Evolutionary conservation across 2,113 vertebrate genomes (phyloP), one percentile per base, ranked within the genome.

Genomic region (Cyprinus carpio): DNA sequence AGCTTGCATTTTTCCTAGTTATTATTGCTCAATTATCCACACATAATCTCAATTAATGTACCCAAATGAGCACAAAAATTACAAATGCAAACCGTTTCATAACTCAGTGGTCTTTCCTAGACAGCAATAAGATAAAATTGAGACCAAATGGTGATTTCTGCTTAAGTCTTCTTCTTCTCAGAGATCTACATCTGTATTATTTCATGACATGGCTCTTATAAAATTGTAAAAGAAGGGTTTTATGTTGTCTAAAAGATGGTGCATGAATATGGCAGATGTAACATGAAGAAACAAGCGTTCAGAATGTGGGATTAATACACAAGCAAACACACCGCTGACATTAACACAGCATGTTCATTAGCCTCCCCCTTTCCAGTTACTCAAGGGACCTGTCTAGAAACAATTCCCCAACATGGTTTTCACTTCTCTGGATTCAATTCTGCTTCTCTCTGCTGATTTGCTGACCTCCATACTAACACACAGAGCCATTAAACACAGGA

Each of bases 331-430:
- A 2, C 8, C 4, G 75, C 71, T 85, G 78, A 67, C 49, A 81
- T 83, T 81, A 83, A 74, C 80, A 74, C 54, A 84, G 67, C 62
- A 83, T 54, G 72, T 65, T 74, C 74, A 84, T 82, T 82, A 69
- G 34, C 29, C 31, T 29, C 84, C 75, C 46, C 49, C 62, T 77
- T 67, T 25, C 58, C 23, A 62, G 31, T 46, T 65, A 40, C 65
- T 85, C 77, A 67, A 29, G 79, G 37, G 25, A 87, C 67, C 65
- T n/a, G 79, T 85, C 72, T 51, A 58, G 60, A 58, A 58, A 78
- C 75, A 69, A 40, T 75, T 65, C 27, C 77, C 62, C 20, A 81
- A 71, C 79, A 83, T 51, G 20, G 74, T 20, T 62, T 72, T 75
- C 80, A 43, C 40, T 85, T 75, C 27, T 67, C 67, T 18, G 31